phyloP scores from a whole-genome alignment of 2,888 invertebrate genomes.

The Charanyca ferruginea region DNA sequence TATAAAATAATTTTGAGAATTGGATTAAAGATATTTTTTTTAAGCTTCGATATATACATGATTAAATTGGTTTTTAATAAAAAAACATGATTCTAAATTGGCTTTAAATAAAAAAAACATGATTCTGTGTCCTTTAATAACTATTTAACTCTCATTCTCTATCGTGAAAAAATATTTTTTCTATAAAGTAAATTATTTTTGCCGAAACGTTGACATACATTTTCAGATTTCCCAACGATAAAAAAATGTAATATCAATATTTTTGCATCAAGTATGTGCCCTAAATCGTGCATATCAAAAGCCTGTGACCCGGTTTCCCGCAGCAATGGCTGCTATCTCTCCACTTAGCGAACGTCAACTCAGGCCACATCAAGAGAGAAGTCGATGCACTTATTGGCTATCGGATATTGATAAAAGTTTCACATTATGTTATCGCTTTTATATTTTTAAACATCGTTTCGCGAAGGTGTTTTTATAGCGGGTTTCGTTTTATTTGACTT shows the following conservation, averaged over 20 bases:
- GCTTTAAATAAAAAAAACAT: not conserved
- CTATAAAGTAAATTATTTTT: no score
- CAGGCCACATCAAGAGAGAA: slow-evolving; percentile 66
- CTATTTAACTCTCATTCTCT: not conserved
- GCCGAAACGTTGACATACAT: not conserved
- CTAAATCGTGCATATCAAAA: slow-evolving; percentile 67
- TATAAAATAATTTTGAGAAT: not conserved
- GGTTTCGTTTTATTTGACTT: not conserved
- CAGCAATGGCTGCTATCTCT: slow-evolving; percentile 68
- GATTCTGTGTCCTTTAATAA: not conserved
- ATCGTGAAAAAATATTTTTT: no score
- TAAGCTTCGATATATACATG: no score
- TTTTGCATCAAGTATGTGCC: slow-evolving; percentile 54
- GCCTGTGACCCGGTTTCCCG: slow-evolving; percentile 71
- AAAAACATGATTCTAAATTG: no score
- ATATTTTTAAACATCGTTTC: slow-evolving; percentile 5
- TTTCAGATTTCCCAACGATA: slow-evolving; percentile 39
- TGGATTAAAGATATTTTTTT: not conserved
- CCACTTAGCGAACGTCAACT: slow-evolving; percentile 66
- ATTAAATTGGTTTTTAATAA: no score
- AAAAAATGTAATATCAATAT: slow-evolving; percentile 40
- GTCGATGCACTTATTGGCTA: slow-evolving; percentile 66
- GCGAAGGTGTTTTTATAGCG: not conserved
- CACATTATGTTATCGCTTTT: slow-evolving; percentile 21
- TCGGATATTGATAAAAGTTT: slow-evolving; percentile 62